These are phyloP conservation scores for Nannoperca australis DNA, from an alignment of 2,797 vertebrate species.

Conservation along the genomic window DNA sequence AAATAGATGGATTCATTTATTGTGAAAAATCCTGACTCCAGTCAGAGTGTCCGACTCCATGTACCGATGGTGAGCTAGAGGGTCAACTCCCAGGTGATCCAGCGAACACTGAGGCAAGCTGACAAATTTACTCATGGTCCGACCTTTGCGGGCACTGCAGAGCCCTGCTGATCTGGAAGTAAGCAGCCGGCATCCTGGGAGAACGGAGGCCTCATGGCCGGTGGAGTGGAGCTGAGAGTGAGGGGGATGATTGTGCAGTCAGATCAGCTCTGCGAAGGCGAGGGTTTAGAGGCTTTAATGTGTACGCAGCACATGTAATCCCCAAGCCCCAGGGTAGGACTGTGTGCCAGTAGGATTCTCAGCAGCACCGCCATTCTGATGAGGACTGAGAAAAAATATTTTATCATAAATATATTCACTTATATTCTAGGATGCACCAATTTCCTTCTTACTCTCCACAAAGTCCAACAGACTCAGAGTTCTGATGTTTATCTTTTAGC, in stretches of 20 bases:
- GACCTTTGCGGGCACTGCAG: slow-evolving; percentile 65
- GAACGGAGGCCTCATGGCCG: slow-evolving; percentile 58
- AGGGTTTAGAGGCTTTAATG: slow-evolving; percentile 78
- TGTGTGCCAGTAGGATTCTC: slow-evolving; percentile 62
- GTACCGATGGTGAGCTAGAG: slow-evolving; percentile 43
- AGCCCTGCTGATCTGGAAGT: slow-evolving; percentile 72
- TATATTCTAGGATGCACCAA: slow-evolving; percentile 18
- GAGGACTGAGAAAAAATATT: slow-evolving; percentile 45
- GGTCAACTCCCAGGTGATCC: slow-evolving; percentile 67
- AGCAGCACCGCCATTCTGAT: slow-evolving; percentile 45
- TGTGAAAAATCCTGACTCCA: slow-evolving; percentile 39
- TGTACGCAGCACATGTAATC: slow-evolving; percentile 79
- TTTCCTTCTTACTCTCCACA: slow-evolving; percentile 18
- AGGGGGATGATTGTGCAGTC: slow-evolving; percentile 73
- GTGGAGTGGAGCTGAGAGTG: slow-evolving; percentile 59
- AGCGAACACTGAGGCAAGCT: slow-evolving; percentile 53
- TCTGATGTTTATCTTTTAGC: slow-evolving; percentile 46
- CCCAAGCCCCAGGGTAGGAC: slow-evolving; percentile 64
- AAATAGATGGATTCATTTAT: slow-evolving; percentile 23
- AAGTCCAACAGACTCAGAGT: slow-evolving; percentile 33
- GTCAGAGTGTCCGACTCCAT: slow-evolving; percentile 21
- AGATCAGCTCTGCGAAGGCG: slow-evolving; percentile 74
- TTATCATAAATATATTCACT: slow-evolving; percentile 39
- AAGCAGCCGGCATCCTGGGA: slow-evolving; percentile 69
- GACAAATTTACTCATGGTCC: slow-evolving; percentile 70